phyloP scores from a whole-genome alignment of 2,888 invertebrate genomes.

The Ichneumon xanthorius region DNA sequence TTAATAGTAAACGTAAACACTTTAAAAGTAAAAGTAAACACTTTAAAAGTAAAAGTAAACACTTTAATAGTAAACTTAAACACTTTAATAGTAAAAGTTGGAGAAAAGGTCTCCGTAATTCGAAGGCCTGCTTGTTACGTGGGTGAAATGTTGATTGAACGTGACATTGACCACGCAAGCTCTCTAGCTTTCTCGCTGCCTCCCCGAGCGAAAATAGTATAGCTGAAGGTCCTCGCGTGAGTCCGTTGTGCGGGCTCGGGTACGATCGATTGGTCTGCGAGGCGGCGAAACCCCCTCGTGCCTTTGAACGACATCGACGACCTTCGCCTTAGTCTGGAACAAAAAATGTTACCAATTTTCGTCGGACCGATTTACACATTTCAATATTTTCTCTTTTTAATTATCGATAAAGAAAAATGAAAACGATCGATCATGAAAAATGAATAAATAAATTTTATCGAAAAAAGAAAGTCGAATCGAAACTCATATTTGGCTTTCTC shows the following conservation, averaged over 20 bases:
- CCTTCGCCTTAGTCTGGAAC: conserved; percentile 2
- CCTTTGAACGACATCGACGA: conserved; percentile 26
- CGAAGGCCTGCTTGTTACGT: conserved; percentile 41
- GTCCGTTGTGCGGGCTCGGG: background rate
- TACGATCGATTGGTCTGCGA: conserved; percentile 50
- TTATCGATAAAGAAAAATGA: too few relatives aligned
- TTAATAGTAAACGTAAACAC: too few relatives aligned
- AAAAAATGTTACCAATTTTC: background rate
- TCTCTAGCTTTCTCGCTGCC: conserved; percentile 5
- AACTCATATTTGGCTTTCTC: background rate
- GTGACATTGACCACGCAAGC: conserved; percentile 51
- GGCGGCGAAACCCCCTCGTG: conserved; percentile 43
- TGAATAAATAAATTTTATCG: too few relatives aligned
- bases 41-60: too few relatives aligned
- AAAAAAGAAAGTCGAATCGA: background rate
- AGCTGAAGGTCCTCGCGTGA: background rate
- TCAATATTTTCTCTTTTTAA: too few relatives aligned
- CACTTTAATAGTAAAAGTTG: conserved; percentile 1
- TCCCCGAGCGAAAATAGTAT: conserved; percentile 31
- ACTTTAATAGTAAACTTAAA: too few relatives aligned
- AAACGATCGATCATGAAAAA: too few relatives aligned
- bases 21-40: too few relatives aligned
- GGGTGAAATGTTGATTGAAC: conserved; percentile 48
- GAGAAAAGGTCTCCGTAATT: conserved; percentile 20
- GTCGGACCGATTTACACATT: too few relatives aligned